Evolutionary conservation across 2,797 vertebrate species (phyloP).

Genomic region (Poeciliopsis infans): DNA sequence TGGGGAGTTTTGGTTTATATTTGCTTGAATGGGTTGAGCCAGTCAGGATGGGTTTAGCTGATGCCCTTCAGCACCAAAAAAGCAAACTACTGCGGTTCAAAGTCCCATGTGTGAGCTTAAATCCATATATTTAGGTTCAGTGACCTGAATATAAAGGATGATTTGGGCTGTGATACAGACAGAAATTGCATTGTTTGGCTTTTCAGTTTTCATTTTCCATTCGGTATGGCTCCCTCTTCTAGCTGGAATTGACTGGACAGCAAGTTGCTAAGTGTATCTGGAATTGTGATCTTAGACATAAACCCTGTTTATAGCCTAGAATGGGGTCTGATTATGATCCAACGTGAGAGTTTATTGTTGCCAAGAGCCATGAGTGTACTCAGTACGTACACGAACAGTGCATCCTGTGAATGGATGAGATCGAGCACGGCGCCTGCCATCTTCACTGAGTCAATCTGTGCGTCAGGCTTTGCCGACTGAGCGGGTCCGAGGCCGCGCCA

Average conservation of each 20-base stretch:
- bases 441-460: constrained; percentile 43
- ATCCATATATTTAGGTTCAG: constrained; percentile 30
- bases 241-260: constrained; percentile 1
- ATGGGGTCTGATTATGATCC: constrained; percentile 57
- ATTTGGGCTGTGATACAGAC: constrained; percentile 18
- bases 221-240: constrained; percentile 1
- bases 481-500: constrained; percentile 13
- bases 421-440: constrained; percentile 13
- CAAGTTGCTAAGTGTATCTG: constrained; percentile 61
- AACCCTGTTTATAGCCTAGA: constrained; percentile 56
- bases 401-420: constrained; percentile 14
- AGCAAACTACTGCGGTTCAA: constrained; percentile 32
- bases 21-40: constrained; percentile 37
- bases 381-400: neutral
- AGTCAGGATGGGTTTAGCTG: constrained; percentile 20
- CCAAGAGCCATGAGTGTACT: constrained; percentile 9
- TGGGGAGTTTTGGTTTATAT: constrained; percentile 35
- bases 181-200: constrained; percentile 12
- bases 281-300: constrained; percentile 40
- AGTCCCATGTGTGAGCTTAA: constrained; percentile 23
- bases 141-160: constrained; percentile 45
- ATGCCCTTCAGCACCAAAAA: constrained; percentile 24
- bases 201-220: neutral
- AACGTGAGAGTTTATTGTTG: constrained; percentile 38
- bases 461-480: constrained; percentile 35